Conservation (phyloP, 2,113 vertebrate species). For the Eclectus roratus region DNA sequence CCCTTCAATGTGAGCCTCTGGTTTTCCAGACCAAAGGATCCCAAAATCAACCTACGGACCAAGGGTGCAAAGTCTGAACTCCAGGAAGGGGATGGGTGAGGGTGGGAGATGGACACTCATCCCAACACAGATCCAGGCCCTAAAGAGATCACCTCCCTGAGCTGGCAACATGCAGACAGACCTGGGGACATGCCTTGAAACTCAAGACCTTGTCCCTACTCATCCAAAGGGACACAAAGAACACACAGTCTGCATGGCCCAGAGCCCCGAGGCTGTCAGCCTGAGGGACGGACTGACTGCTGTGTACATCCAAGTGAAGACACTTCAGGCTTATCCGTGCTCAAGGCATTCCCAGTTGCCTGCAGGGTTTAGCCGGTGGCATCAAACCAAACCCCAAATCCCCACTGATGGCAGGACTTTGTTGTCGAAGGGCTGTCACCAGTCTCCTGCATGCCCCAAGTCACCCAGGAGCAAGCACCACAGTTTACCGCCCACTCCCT, state of each 20-base stretch:
- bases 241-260: rapidly evolving
- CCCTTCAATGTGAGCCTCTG: neutral
- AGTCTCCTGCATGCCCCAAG: neutral
- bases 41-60: neutral
- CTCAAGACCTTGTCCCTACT: neutral
- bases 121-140: neutral
- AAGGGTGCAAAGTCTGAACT: neutral
- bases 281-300: neutral
- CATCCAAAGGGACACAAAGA: neutral
- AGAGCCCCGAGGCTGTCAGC: neutral
- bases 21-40: neutral
- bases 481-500: rapidly evolving
- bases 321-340: neutral
- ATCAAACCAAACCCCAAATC: neutral
- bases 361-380: neutral
- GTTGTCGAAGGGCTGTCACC: neutral
- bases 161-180: neutral
- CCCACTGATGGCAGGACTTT: neutral
- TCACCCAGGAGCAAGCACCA: neutral
- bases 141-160: neutral
- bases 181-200: neutral
- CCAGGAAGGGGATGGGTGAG: neutral
- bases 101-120: neutral
- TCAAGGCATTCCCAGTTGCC: neutral
- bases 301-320: neutral